These are phyloP conservation scores for Cheirogaleus medius DNA, from an alignment of 2,113 vertebrate genomes.

Conservation along the genomic window DNA sequence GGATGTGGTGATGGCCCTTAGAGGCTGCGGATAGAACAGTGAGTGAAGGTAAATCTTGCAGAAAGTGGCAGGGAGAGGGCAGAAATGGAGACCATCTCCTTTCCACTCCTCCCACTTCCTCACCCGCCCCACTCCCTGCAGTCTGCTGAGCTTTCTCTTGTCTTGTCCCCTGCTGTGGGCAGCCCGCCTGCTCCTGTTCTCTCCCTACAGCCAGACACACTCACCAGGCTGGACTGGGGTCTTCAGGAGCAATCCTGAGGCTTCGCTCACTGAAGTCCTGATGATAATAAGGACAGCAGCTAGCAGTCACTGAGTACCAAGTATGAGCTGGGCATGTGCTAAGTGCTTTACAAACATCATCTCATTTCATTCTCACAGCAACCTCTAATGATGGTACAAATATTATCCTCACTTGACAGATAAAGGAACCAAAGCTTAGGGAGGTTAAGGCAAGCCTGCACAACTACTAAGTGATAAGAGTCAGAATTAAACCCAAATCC, in stretches of 20 bases:
- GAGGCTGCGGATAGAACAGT: background rate
- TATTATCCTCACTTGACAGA: background rate
- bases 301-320: slow-evolving; percentile 21
- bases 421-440: slow-evolving; percentile 4
- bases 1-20: background rate
- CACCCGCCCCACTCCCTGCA: background rate
- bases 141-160: background rate
- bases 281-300: slow-evolving; percentile 18
- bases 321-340: background rate
- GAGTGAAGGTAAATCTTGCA: background rate
- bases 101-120: background rate
- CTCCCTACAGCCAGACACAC: slow-evolving; percentile 12
- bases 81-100: background rate
- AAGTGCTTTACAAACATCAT: background rate
- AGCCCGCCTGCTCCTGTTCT: background rate
- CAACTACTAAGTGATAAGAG: background rate
- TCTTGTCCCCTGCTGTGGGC: background rate
- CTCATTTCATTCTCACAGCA: background rate
- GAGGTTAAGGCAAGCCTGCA: background rate
- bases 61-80: background rate
- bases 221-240: slow-evolving; percentile 64
- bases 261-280: slow-evolving; percentile 63
- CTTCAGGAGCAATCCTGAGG: slow-evolving; percentile 33
- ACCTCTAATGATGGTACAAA: background rate
- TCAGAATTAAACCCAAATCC: background rate